phyloP scores from a whole-genome alignment of 1,140 invertebrate genomes.

The Papilio polytes region DNA sequence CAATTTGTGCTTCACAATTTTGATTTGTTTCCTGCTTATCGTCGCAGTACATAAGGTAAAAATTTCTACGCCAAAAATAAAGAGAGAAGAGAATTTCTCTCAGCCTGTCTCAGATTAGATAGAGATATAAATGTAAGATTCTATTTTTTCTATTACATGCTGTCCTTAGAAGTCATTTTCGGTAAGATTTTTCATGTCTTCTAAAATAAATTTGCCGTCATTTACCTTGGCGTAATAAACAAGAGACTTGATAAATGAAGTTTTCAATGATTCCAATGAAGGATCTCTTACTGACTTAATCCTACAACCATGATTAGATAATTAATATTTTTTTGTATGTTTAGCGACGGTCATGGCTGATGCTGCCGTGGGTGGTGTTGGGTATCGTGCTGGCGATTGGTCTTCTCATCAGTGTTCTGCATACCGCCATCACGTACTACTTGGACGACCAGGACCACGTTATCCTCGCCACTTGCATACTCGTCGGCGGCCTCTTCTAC shows the following conservation, averaged over 20 bases:
- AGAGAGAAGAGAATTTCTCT: neutral
- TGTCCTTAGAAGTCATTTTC: constrained; percentile 59
- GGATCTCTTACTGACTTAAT: neutral
- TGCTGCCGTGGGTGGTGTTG: constrained; percentile 92
- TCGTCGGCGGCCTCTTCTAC: constrained; percentile 73
- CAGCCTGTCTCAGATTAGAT: neutral
- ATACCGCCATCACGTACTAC: constrained; percentile 89
- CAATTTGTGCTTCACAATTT: constrained; percentile 92
- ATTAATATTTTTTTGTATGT: constrained; percentile 49
- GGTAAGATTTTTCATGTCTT: constrained; percentile 50
- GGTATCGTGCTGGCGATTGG: constrained; percentile 90
- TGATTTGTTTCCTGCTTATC: constrained; percentile 90
- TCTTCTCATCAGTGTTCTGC: constrained; percentile 89
- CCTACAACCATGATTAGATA: neutral
- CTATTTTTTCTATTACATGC: constrained; percentile 41
- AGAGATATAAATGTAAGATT: no score
- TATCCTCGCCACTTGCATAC: constrained; percentile 63
- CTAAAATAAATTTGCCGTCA: neutral
- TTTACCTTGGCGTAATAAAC: neutral
- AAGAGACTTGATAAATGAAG: no score
- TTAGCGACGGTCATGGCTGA: constrained; percentile 90
- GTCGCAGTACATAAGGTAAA: constrained; percentile 89
- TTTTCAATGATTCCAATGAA: neutral
- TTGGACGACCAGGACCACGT: constrained; percentile 82
- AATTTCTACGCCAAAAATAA: constrained; percentile 15